Percentiles rank a stretch among this genome's conserved stretches.
Conservation (phyloP, 1,140 invertebrate species). For the Aphidius ervi region DNA sequence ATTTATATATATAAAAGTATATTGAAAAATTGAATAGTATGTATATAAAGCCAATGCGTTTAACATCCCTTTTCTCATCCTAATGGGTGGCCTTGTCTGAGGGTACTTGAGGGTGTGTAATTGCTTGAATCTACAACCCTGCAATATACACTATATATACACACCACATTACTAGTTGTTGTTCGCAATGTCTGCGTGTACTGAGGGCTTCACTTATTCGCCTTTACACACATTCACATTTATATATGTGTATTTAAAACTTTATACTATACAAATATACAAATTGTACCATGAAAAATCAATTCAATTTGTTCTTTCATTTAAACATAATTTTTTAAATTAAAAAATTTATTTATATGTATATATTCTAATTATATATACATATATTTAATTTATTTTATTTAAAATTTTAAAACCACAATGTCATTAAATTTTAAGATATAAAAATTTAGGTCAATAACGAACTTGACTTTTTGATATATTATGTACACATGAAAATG, state of each 20-base stretch:
- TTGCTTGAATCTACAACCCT: constrained; percentile 53
- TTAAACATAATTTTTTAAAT: not conserved
- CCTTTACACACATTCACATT: constrained; percentile 26
- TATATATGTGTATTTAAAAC: not conserved
- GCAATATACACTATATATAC: constrained; percentile 31
- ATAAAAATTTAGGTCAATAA: too few relatives aligned
- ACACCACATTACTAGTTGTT: too few relatives aligned
- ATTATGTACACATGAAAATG: too few relatives aligned
- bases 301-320: constrained; percentile 2
- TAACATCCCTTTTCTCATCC: constrained; percentile 43
- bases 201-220: constrained; percentile 6
- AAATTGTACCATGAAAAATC: constrained; percentile 35
- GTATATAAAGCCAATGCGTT: constrained; percentile 16
- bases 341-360: too few relatives aligned
- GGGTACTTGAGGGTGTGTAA: constrained; percentile 51
- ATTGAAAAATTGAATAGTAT: constrained; percentile 37
- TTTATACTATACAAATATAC: constrained; percentile 30
- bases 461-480: too few relatives aligned
- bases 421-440: too few relatives aligned
- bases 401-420: too few relatives aligned
- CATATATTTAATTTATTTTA: too few relatives aligned
- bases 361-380: too few relatives aligned
- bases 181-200: constrained; percentile 6
- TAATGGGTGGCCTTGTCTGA: constrained; percentile 49
- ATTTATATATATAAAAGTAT: constrained; percentile 8